phyloP scores from a whole-genome alignment of 2,888 invertebrate species.

The Drosophila lacicola region DNA sequence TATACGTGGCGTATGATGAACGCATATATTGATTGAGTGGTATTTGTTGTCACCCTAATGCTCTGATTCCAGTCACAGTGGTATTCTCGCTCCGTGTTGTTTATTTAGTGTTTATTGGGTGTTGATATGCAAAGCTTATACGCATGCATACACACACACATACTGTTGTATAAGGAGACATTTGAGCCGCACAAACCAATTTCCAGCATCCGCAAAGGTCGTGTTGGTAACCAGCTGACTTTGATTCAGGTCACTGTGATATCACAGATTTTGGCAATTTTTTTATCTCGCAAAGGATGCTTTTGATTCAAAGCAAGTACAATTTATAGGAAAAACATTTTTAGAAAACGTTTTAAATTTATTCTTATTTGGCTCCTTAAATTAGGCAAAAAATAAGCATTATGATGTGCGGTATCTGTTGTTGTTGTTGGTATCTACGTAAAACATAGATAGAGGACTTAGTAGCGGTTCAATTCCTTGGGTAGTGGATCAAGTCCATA shows the following conservation, averaged over 20 bases:
- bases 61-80: background rate
- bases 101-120: slow-evolving; percentile 54
- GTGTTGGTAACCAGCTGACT: slow-evolving; percentile 41
- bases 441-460: no score
- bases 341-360: background rate
- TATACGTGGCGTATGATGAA: slow-evolving; percentile 69
- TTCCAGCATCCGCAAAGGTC: slow-evolving; percentile 21
- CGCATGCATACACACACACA: slow-evolving; percentile 17
- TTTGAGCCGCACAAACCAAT: slow-evolving; percentile 26
- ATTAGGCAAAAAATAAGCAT: background rate
- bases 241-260: slow-evolving; percentile 41
- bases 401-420: background rate
- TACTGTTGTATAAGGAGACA: slow-evolving; percentile 1
- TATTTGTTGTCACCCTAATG: slow-evolving; percentile 15
- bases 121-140: slow-evolving; percentile 37
- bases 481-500: no score
- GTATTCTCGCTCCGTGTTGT: slow-evolving; percentile 14
- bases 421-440: no score
- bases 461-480: no score
- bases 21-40: slow-evolving; percentile 58
- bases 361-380: background rate
- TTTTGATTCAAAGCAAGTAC: background rate
- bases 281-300: slow-evolving; percentile 1
- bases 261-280: slow-evolving; percentile 30
- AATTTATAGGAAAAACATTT: background rate